Evolutionary conservation across 2,797 vertebrate species (phyloP).

Genomic region (Carduelis carduelis): DNA sequence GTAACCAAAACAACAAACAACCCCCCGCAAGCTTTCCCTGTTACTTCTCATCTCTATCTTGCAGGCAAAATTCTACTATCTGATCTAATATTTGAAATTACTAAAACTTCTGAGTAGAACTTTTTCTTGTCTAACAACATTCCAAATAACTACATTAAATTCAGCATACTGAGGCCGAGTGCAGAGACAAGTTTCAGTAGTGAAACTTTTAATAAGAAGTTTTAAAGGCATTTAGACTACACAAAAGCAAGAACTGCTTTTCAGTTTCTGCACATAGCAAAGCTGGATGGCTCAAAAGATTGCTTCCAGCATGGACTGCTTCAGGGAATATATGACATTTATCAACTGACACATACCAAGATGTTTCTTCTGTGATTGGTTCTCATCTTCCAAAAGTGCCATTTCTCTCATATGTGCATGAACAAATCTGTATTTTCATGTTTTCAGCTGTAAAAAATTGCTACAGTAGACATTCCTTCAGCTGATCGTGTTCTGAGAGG

Average conservation of each 20-base stretch:
- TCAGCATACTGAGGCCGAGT: background rate
- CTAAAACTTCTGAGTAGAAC: background rate
- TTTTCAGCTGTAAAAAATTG: background rate
- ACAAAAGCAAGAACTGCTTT: background rate
- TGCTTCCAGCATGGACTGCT: background rate
- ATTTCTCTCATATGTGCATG: background rate
- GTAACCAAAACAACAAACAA: background rate
- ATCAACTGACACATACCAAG: background rate
- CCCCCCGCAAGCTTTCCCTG: accelerated
- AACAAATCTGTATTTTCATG: background rate
- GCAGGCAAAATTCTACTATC: background rate
- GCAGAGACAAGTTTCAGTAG: background rate
- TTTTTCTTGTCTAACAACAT: accelerated
- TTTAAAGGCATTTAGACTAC: background rate
- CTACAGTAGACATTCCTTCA: background rate
- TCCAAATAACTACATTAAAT: background rate
- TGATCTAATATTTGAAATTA: background rate
- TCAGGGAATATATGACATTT: background rate
- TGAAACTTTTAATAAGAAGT: background rate
- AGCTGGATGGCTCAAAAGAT: background rate
- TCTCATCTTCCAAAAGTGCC: background rate
- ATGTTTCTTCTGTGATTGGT: background rate
- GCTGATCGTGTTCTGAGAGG: background rate
- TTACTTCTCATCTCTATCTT: background rate
- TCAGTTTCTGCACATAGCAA: background rate